Base-by-base conservation (phyloP, 2,113 vertebrate genomes). In the Setophaga coronata region DNA sequence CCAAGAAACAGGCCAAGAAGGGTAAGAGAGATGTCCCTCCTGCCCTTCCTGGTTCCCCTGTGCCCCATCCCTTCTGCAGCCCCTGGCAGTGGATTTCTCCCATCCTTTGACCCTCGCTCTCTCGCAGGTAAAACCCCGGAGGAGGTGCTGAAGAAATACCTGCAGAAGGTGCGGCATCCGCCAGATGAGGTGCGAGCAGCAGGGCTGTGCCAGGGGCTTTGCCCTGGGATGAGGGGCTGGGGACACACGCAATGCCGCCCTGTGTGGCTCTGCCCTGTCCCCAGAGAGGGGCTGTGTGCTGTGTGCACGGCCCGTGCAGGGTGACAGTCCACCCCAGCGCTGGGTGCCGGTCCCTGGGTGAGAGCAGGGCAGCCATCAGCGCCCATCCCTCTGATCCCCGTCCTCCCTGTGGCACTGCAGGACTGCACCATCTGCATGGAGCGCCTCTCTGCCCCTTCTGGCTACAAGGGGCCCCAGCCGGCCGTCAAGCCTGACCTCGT, bases 341-440 rank as follows among this genome's bases (percentile, higher is more conserved):
- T 38, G 61, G 25, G 24, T 70, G 82, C 42, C 1, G 9, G 51
- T 53, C 36, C 47, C n/a, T 25, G 65, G 25, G 57, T 38, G 29
- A 19, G 66, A 42, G 42, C 48, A 21, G 47, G 47, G 69, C 43
- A n/a, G 51, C 69, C 19, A 1, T 56, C 62, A 45, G 42, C 33
- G 6, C 33, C 40, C 5, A 0, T 57, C 54, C n/a, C 0, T 21
- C 50, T 81, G 57, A 91, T 21, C 43, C 18, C 53, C 40, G 58
- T 74, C 29, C 43, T 42, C 10, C 23, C 15, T 47, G 40, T 0
- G 2, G 10, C 4, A 14, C 34, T 36, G 34, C 95, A 99, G 99
- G 99, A 99, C 97, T 99, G 99, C 81, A 99, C 99, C 89, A 99
- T 99, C 96, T 99, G 99, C 61, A 99, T 99, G 99, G 99, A 99